Base-by-base conservation (phyloP, 2,888 invertebrate species). In the Aphrophora alni region DNA sequence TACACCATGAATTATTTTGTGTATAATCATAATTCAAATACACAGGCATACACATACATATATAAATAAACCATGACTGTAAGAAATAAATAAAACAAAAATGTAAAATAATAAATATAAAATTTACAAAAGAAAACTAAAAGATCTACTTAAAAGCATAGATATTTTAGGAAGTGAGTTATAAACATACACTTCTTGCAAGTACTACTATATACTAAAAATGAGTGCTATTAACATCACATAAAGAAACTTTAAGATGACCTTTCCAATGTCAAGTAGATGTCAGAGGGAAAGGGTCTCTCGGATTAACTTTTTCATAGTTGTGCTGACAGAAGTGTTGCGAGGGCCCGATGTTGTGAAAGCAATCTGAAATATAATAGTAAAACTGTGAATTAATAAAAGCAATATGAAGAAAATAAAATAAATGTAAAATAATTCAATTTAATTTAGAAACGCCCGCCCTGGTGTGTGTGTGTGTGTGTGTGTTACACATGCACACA, bases 301-400 rank as follows among this genome's bases (percentile, higher is more conserved):
- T 87, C 94, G 94, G 84, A 98, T 93, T 82, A 98, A 91, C 88
- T 97, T 97, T 87, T 96, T 95, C 91, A 98, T 93, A 5, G 97
- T 95, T 86, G 95, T 95, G 74, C 96, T 94, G 86, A 97, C 95
- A 0, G 97, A 95, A 3, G 94, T 92, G 84, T 93, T 92, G 81
- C 94, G 92, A 79, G 95, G 94, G 80, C 95, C 95, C 68, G 94
- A 92, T 82, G 95, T 91, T 82, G 94, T 94, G 88, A 95, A 96
- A 85, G 95, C 87, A 75, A 89, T 88, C 89, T 89, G 87, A 80
- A 88, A 88, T 26, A 82, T 74, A 82, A 85, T 33, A 33, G 8
- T n/a, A n/a, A n/a, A n/a, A n/a, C n/a, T n/a, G n/a, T n/a, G n/a
- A n/a, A n/a, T n/a, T n/a, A n/a, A n/a, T 44, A 33, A 33, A 33